phyloP scores from a whole-genome alignment of 2,797 vertebrate genomes.

The Acanthurus tractus region DNA sequence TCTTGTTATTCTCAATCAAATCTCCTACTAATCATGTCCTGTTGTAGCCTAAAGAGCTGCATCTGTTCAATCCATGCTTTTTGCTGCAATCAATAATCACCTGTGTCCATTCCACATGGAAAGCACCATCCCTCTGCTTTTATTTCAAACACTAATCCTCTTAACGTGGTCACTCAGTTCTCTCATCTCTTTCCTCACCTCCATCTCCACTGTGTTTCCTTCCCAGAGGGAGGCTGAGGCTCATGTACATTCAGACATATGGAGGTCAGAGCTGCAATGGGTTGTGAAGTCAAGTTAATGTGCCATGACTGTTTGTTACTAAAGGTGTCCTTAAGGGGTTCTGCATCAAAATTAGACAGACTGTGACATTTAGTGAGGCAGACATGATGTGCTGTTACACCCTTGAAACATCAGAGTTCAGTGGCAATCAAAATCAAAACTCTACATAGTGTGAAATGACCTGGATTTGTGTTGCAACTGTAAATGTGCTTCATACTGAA shows the following conservation, averaged over 20 bases:
- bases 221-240: conserved; percentile 1
- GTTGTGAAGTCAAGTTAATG: conserved; percentile 42
- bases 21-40: not conserved
- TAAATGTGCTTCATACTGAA: not conserved
- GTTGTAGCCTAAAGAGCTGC: not conserved
- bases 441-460: conserved; percentile 6
- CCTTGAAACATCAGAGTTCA: conserved; percentile 35
- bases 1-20: not conserved
- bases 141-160: conserved; percentile 15
- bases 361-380: conserved; percentile 50
- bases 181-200: not conserved
- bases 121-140: conserved; percentile 1
- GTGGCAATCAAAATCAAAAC: conserved; percentile 36
- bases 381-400: conserved; percentile 14
- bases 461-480: conserved; percentile 1
- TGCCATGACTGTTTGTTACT: conserved; percentile 37
- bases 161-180: not conserved
- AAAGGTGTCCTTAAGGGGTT: conserved; percentile 36
- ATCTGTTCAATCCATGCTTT: not conserved
- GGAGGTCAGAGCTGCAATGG: conserved; percentile 23
- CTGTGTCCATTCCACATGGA: conserved; percentile 1
- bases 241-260: conserved; percentile 1
- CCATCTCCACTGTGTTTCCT: not conserved
- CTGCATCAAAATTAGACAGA: conserved; percentile 38
- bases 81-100: conserved; percentile 7